These are phyloP conservation scores for Agrotis segetum DNA, from an alignment of 2,888 invertebrate genomes.

Conservation along the genomic window DNA sequence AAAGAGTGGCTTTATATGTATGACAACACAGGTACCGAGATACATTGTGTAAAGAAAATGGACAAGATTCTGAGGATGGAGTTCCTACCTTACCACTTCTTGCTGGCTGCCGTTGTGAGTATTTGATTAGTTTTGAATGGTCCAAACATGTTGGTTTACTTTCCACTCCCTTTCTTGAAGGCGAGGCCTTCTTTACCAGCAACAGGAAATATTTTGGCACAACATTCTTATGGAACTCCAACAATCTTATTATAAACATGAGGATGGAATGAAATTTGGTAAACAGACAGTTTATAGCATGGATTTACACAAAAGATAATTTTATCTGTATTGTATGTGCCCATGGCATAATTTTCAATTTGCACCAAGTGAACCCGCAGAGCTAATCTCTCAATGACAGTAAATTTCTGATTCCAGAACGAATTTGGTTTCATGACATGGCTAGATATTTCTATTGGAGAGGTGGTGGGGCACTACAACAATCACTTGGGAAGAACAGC, in stretches of 20 bases:
- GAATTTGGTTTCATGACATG: conserved; percentile 96
- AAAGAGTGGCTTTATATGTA: conserved; percentile 99
- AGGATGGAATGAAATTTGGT: no score
- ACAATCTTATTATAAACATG: no score
- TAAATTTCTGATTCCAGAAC: conserved; percentile 83
- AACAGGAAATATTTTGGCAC: no score
- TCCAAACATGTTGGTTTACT: not conserved
- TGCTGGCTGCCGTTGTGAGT: conserved; percentile 96
- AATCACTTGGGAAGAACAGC: conserved; percentile 95
- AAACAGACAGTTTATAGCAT: no score
- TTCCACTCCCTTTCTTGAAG: no score
- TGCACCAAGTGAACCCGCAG: no score
- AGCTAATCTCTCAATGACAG: no score
- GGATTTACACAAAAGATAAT: no score
- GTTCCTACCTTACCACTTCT: conserved; percentile 99
- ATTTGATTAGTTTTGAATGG: not conserved
- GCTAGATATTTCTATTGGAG: conserved; percentile 98
- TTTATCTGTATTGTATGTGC: no score
- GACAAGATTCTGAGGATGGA: conserved; percentile 95
- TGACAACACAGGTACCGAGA: conserved; percentile 98
- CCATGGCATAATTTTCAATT: no score
- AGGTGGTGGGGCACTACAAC: conserved; percentile 95
- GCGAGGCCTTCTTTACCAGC: no score
- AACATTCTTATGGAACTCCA: no score
- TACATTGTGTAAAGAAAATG: conserved; percentile 98